A percentile compares a stretch with the other conserved stretches of the same genome.
These are phyloP conservation scores for Telmatochromis sp. DNA, from an alignment of 2,113 vertebrate genomes.

Conservation along the genomic window DNA sequence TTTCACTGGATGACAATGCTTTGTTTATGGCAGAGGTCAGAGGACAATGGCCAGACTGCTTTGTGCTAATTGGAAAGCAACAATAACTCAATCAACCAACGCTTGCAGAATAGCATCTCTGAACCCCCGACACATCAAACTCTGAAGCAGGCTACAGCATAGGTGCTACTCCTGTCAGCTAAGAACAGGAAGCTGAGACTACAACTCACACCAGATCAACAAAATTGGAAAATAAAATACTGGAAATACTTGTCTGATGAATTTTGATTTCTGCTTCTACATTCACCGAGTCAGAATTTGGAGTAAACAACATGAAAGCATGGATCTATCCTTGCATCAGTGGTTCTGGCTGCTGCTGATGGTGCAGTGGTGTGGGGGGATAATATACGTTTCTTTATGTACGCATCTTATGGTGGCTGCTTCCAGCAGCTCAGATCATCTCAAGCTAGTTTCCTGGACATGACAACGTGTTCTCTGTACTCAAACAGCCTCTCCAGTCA, in stretches of 20 bases:
- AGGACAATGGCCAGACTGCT: neutral
- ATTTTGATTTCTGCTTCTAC: neutral
- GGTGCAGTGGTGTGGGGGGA: neutral
- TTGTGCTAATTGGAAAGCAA: neutral
- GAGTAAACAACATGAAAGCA: neutral
- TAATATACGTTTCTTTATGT: neutral
- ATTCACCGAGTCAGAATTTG: neutral
- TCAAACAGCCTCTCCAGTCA: neutral
- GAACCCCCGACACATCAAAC: neutral
- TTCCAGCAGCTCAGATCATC: neutral
- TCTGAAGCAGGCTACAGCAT: neutral
- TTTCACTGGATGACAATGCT: neutral
- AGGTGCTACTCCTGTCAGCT: neutral
- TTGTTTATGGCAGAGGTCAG: neutral
- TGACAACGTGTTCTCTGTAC: neutral
- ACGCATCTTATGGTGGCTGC: neutral
- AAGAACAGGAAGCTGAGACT: neutral
- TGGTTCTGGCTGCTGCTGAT: neutral
- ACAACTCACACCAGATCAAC: neutral
- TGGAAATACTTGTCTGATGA: neutral
- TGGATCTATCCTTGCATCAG: neutral
- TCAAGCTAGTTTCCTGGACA: neutral
- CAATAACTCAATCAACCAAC: neutral
- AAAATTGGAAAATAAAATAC: neutral
- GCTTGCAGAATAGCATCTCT: neutral